These are phyloP conservation scores for Campoletis raptor DNA, from an alignment of 2,888 invertebrate genomes.

Conservation along the genomic window DNA sequence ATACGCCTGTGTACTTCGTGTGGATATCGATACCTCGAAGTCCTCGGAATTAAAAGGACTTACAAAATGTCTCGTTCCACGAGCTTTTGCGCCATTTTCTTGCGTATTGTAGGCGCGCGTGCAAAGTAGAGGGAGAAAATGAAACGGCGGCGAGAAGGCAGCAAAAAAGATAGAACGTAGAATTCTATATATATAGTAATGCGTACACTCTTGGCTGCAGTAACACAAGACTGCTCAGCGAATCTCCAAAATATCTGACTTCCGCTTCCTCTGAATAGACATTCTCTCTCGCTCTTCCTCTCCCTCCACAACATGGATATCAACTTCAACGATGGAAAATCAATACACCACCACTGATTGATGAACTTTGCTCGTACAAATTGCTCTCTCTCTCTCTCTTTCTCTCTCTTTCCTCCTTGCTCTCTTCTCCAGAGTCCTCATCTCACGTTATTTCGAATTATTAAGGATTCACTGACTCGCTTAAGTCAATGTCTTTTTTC, in stretches of 20 bases:
- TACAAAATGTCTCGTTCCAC: not conserved
- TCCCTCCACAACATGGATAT: slow-evolving; percentile 56
- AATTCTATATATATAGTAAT: slow-evolving; percentile 22
- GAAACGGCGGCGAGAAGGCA: slow-evolving; percentile 28
- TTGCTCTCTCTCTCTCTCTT: slow-evolving; percentile 13
- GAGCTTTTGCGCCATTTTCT: slow-evolving; percentile 28
- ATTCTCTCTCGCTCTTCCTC: slow-evolving; percentile 32
- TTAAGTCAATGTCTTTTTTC: not conserved
- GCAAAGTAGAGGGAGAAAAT: slow-evolving; percentile 33
- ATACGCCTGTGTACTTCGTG: not conserved
- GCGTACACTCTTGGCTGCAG: slow-evolving; percentile 61
- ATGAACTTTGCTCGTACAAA: slow-evolving; percentile 64
- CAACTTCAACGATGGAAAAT: slow-evolving; percentile 69
- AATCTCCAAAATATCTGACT: slow-evolving; percentile 66
- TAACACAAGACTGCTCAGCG: slow-evolving; percentile 60
- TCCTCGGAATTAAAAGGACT: slow-evolving; percentile 3
- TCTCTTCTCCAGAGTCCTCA: not conserved
- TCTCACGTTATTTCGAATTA: slow-evolving; percentile 34
- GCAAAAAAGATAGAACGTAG: slow-evolving; percentile 23
- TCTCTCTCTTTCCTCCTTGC: not conserved
- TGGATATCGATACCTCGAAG: not conserved
- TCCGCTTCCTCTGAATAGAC: slow-evolving; percentile 51
- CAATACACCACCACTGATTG: slow-evolving; percentile 66
- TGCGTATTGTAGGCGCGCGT: slow-evolving; percentile 14
- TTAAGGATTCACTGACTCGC: slow-evolving; percentile 26